phyloP scores from a whole-genome alignment of 2,113 vertebrate genomes.

The Coreoperca whiteheadi region DNA sequence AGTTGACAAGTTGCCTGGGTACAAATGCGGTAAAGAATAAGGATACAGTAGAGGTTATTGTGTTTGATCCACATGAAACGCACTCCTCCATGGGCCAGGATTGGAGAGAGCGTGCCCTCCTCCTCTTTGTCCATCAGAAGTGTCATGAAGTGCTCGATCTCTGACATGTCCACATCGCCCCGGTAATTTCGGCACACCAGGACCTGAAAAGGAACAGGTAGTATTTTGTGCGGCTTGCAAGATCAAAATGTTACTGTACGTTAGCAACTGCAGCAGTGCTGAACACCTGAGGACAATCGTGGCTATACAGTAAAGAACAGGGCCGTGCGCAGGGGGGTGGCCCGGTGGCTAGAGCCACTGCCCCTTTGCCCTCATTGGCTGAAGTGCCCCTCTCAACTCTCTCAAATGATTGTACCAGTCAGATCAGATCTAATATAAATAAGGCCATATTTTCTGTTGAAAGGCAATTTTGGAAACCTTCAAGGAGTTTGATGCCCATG shows the following conservation, averaged over 20 bases:
- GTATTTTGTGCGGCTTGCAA: neutral
- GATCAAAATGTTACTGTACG: neutral
- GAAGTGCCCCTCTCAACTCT: too few species aligned
- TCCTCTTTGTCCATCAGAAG: slow-evolving; percentile 99
- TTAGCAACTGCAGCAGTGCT: neutral
- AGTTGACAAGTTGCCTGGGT: neutral
- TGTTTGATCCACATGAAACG: slow-evolving; percentile 99
- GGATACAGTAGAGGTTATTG: slow-evolving; percentile 98
- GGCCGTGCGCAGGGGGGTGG: too few species aligned
- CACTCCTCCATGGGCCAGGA: slow-evolving; percentile 94
- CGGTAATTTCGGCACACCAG: slow-evolving; percentile 98
- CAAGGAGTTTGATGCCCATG: too few species aligned
- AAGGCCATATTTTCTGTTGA: too few species aligned
- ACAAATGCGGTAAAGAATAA: slow-evolving; percentile 33
- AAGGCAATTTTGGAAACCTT: too few species aligned
- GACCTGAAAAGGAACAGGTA: slow-evolving; percentile 83
- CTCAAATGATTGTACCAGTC: too few species aligned
- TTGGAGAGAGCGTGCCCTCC: slow-evolving; percentile 94
- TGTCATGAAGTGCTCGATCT: slow-evolving; percentile 99
- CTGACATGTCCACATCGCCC: slow-evolving; percentile 98
- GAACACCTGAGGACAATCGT: too few species aligned
- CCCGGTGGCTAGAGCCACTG: too few species aligned
- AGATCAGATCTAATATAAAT: too few species aligned
- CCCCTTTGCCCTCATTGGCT: too few species aligned
- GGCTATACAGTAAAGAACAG: neutral